Base-by-base conservation (phyloP, 2,113 vertebrate species). In the Ophiodon elongatus region DNA sequence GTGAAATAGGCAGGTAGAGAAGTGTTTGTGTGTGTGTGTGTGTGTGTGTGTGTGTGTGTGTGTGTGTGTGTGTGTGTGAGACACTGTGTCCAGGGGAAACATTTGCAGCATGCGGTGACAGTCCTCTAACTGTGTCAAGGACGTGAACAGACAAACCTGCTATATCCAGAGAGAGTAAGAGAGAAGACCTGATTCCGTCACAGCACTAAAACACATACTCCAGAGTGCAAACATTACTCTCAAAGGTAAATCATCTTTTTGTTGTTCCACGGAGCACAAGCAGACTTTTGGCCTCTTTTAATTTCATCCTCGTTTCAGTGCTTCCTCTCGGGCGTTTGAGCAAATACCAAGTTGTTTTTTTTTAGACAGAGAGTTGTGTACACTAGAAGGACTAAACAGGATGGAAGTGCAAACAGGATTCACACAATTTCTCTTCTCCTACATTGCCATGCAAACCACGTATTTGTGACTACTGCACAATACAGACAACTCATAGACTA, bases 81-180 rank as follows among this genome's bases (percentile, higher is more conserved):
- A 70, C 56, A 23, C 72, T 45, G 56, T 88, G 79, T 81, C 83
- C 81, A 77, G 73, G 17, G 77, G 71, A 82, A 54, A 85, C 74
- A 67, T 75, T 54, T 79, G 77, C 54, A 13, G 54, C 59, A 50
- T 65, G 70, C 25, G 2, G 47, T 43, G 43, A 52, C 23, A 37
- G 67, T 41, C 31, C n/a, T 68, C 75, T 88, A 94, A 93, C 81
- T 93, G 80, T 92, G 92, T 93, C 92, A 94, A 95, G 94, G 94
- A 92, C 89, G 47, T 23, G 60, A 63, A 47, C 37, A 78, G 82
- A 84, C 35, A 60, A 76, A 84, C 43, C 35, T 31, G 63, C 50
- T 54, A 4, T 60, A 70, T 29, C 66, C 59, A 27, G 8, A 83
- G 77, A 76, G 67, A 75, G 69, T 79, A 31, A 37, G 57, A 84